Percentiles rank a stretch among this genome's conserved stretches.
phyloP scores from a whole-genome alignment of 2,888 invertebrate species.

The Lagria hirta region DNA sequence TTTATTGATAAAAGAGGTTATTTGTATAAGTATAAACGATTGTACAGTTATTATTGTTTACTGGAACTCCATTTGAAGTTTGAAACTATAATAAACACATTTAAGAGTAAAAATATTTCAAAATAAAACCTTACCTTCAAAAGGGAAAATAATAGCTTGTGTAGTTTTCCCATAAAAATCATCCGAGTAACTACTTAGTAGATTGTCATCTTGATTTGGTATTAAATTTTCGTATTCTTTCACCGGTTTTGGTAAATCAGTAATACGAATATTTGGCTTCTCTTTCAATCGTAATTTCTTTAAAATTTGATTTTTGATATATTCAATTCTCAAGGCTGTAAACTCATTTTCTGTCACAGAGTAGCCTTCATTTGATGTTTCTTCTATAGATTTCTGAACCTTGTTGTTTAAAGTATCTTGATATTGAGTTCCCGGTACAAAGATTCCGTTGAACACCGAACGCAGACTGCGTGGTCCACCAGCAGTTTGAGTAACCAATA shows the following conservation, averaged over 20 bases:
- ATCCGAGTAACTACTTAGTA: constrained; percentile 64
- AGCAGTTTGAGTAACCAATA: constrained; percentile 21
- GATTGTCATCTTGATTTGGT: constrained; percentile 56
- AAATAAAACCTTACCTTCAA: constrained; percentile 64
- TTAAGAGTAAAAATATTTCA: constrained; percentile 18
- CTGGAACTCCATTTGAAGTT: constrained; percentile 24
- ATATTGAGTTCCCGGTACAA: constrained; percentile 29
- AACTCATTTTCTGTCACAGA: constrained; percentile 57
- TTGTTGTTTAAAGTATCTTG: constrained; percentile 42
- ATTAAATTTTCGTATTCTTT: constrained; percentile 70
- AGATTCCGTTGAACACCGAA: constrained; percentile 45
- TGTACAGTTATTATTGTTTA: constrained; percentile 22
- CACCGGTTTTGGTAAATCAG: constrained; percentile 73
- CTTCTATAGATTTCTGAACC: constrained; percentile 34
- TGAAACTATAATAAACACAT: constrained; percentile 27
- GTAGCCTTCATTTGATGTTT: constrained; percentile 29
- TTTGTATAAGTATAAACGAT: constrained; percentile 13
- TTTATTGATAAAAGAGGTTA: constrained; percentile 24
- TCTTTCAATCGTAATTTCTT: constrained; percentile 76
- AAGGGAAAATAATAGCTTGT: constrained; percentile 79
- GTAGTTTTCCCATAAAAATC: constrained; percentile 83
- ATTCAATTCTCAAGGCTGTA: constrained; percentile 75
- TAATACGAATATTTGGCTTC: constrained; percentile 67
- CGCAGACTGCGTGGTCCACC: constrained; percentile 32
- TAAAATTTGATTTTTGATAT: constrained; percentile 81